A percentile compares a stretch with the other conserved stretches of the same genome.
These are phyloP conservation scores for Liparis tanakae DNA, from an alignment of 2,797 vertebrate genomes.

Conservation along the genomic window DNA sequence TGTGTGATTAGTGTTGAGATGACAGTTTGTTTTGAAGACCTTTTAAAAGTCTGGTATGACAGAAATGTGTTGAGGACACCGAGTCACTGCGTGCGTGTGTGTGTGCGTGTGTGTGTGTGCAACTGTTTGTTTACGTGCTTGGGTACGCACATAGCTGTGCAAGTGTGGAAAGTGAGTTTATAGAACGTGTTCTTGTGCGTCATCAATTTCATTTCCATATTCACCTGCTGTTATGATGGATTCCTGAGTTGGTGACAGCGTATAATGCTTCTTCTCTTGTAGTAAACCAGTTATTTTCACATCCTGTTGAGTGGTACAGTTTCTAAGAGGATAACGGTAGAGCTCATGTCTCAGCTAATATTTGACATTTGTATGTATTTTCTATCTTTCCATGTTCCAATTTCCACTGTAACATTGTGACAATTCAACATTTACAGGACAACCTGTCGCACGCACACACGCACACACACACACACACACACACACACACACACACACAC, in stretches of 20 bases:
- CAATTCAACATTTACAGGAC: neutral
- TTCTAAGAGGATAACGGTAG: slow-evolving; percentile 1
- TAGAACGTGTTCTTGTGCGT: slow-evolving; percentile 1
- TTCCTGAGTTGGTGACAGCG: neutral
- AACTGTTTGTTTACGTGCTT: slow-evolving; percentile 12
- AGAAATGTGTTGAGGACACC: slow-evolving; percentile 50
- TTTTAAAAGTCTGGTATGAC: slow-evolving; percentile 57
- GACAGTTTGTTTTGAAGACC: slow-evolving; percentile 48
- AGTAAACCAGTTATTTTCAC: neutral
- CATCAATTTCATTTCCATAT: slow-evolving; percentile 33
- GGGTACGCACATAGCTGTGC: slow-evolving; percentile 13
- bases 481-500: too few relatives aligned
- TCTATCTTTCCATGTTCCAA: slow-evolving; percentile 7
- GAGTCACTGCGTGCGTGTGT: neutral
- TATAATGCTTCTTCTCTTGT: neutral
- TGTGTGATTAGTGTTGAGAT: slow-evolving; percentile 30
- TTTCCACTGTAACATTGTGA: slow-evolving; percentile 3
- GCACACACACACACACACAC: too few relatives aligned
- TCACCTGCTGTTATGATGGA: slow-evolving; percentile 18
- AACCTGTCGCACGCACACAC: too few relatives aligned
- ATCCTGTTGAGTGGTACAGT: neutral
- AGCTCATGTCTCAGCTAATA: neutral
- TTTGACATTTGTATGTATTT: neutral
- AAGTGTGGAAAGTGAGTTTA: slow-evolving; percentile 7
- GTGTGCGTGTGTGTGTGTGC: neutral